Conservation (phyloP, 1,140 invertebrate species). For the Anastrepha ludens region DNA sequence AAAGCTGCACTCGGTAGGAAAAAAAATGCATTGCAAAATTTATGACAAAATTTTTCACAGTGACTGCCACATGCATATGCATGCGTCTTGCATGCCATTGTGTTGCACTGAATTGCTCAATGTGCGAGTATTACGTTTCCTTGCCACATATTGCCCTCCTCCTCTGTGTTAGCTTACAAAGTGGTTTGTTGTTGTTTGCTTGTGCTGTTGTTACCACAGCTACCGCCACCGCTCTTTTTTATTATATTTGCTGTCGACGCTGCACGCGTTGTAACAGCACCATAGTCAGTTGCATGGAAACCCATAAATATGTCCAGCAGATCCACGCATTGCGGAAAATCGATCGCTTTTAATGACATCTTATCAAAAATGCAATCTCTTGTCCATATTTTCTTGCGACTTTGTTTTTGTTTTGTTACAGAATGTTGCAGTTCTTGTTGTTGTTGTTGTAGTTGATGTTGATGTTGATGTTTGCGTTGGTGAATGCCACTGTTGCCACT, state of each 20-base stretch:
- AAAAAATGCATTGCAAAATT: too few species aligned
- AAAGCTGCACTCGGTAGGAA: too few species aligned
- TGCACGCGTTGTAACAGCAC: neutral
- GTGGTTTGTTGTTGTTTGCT: neutral
- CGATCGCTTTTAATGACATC: conserved; percentile 56
- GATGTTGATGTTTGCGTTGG: conserved; percentile 51
- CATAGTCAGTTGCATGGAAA: conserved; percentile 40
- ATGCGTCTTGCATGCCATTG: neutral
- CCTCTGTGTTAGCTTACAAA: neutral
- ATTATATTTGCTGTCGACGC: conserved; percentile 8
- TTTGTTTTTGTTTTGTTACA: neutral
- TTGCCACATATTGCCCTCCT: neutral
- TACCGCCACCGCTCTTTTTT: conserved; percentile 21
- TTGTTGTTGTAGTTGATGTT: neutral
- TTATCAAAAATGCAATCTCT: conserved; percentile 56
- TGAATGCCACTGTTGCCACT: conserved; percentile 10
- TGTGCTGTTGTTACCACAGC: neutral
- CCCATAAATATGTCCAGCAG: conserved; percentile 55
- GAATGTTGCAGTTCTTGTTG: neutral
- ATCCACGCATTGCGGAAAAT: conserved; percentile 56
- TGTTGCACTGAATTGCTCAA: conserved; percentile 21
- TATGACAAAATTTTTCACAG: neutral
- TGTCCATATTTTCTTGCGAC: conserved; percentile 53
- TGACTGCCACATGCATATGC: conserved; percentile 15
- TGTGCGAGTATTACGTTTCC: conserved; percentile 15